These are phyloP conservation scores for Platorchestia sp. DNA, from an alignment of 1,140 invertebrate species.

Conservation along the genomic window DNA sequence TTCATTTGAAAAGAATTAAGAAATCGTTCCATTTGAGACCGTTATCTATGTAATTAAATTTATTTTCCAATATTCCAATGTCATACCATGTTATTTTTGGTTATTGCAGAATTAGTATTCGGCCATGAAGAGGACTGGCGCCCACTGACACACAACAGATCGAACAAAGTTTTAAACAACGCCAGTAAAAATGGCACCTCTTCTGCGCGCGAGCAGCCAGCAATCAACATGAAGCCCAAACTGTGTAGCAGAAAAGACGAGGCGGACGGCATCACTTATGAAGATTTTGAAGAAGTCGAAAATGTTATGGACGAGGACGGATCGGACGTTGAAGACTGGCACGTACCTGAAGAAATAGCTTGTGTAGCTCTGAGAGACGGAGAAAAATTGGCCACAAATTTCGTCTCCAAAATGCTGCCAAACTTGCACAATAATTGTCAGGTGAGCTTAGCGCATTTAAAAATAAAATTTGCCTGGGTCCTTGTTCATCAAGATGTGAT, in stretches of 20 bases:
- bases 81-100: background rate
- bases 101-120: background rate
- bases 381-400: background rate
- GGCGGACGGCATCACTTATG: background rate
- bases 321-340: background rate
- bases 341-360: background rate
- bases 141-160: background rate
- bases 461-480: background rate
- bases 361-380: background rate
- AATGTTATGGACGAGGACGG: background rate
- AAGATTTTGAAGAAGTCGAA: background rate
- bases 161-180: background rate
- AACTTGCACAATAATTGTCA: background rate
- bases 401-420: background rate
- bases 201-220: background rate
- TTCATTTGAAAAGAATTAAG: background rate
- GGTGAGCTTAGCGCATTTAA: background rate
- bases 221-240: background rate
- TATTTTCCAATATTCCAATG: background rate
- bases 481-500: no score
- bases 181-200: background rate
- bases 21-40: background rate
- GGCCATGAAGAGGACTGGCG: constrained; percentile 16
- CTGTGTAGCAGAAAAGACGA: background rate
- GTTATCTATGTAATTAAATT: background rate